These are phyloP conservation scores for Caprella mutica DNA, from an alignment of 2,888 invertebrate species.

Conservation along the genomic window DNA sequence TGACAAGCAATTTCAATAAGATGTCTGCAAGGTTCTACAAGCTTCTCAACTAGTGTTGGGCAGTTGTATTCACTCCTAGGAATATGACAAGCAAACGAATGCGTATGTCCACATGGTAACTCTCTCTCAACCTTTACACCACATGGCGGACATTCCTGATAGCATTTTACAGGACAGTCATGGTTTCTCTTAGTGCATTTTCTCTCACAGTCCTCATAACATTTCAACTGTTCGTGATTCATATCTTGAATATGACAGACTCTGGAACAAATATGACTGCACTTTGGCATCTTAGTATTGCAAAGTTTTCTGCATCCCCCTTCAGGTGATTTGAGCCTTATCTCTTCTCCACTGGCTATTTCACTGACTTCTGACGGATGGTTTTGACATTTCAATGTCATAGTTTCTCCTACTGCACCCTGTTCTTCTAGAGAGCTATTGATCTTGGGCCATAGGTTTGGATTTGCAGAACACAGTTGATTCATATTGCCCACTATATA, in stretches of 20 bases:
- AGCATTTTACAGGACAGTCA: constrained; percentile 36
- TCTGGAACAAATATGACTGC: constrained; percentile 17
- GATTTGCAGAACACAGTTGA: constrained; percentile 5
- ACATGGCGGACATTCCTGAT: constrained; percentile 36
- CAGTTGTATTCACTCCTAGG: constrained; percentile 28
- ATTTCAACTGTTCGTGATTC: constrained; percentile 39
- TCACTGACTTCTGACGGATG: constrained; percentile 11
- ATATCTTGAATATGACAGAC: constrained; percentile 13
- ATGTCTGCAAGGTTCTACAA: constrained; percentile 37
- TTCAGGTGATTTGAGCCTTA: constrained; percentile 12
- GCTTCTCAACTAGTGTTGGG: constrained; percentile 24
- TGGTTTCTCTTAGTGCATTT: constrained; percentile 26
- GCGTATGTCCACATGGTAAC: constrained; percentile 3
- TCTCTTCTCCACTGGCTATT: constrained; percentile 9
- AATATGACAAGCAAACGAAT: neutral
- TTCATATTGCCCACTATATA: constrained; percentile 57
- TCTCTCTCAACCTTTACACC: constrained; percentile 18
- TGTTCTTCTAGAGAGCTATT: neutral
- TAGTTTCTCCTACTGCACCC: constrained; percentile 7
- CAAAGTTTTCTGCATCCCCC: constrained; percentile 17
- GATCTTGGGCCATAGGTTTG: constrained; percentile 17
- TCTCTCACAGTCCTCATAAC: constrained; percentile 38
- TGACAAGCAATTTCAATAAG: constrained; percentile 40
- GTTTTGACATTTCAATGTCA: constrained; percentile 14
- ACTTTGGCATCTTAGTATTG: constrained; percentile 10